Evolutionary conservation across 2,113 vertebrate species (phyloP), one percentile per base, ranked within the genome.

Genomic region (Opisthocomus hoazin): DNA sequence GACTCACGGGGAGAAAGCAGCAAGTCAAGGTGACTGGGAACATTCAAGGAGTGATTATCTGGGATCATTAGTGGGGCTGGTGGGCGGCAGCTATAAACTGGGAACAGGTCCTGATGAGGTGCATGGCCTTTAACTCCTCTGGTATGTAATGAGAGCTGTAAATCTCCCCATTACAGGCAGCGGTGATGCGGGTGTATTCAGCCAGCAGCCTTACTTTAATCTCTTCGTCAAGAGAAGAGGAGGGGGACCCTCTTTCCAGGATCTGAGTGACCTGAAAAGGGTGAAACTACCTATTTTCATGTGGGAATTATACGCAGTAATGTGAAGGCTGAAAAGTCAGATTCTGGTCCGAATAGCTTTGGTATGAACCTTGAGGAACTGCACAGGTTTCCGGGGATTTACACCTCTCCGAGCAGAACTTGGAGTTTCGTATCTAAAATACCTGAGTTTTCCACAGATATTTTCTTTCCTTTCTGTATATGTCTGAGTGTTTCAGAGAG

Each of bases 51-150:
- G 69, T 2, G 54, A 90, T 96, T 94, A 77, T 92, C 79, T 81
- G 74, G 87, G 83, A 87, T 93, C 86, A 41, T 92, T 92, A 90
- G 56, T 50, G 48, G 53, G 63, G 77, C 63, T 89, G 68, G 77
- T 85, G 68, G 86, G 82, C 17, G 1, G 60, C 82, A 90, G 65
- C 83, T 87, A 34, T 84, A 76, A 90, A 92, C 58, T 21, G 79
- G 63, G 86, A 95, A 71, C 51, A 58, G 83, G 65, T 80, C 83
- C 68, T 84, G 78, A 84, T 76, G 93, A 91, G 93, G 84, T 91
- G 77, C 82, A 48, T 1, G 63, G 86, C 82, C 90, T 90, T 87
- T 87, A 81, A 58, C 74, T 94, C 69, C 78, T 84, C 90, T 68
- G 83, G 86, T 70, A 71, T 46, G 86, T 66, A 76, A 76, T 29